A percentile compares a stretch with the other conserved stretches of the same genome.
These are phyloP conservation scores for Mus spicilegus DNA, from an alignment of 2,113 vertebrate species.

Conservation along the genomic window DNA sequence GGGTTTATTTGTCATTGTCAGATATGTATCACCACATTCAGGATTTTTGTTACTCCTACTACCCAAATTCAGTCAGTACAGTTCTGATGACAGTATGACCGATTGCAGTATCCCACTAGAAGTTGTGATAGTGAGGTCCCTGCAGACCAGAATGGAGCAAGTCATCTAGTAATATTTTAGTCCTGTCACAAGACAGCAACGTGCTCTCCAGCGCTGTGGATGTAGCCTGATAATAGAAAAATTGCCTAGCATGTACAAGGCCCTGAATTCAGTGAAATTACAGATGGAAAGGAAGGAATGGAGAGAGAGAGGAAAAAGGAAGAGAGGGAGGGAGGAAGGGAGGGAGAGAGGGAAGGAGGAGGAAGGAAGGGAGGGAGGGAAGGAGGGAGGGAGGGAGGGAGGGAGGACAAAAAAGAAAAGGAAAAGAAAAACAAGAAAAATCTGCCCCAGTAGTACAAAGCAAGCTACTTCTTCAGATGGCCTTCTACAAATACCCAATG, in stretches of 20 bases:
- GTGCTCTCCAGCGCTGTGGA: background rate
- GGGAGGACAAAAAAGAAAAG: background rate
- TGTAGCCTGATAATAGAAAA: background rate
- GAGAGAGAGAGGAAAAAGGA: background rate
- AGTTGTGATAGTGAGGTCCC: background rate
- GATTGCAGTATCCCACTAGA: background rate
- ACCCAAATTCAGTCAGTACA: background rate
- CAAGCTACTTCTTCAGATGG: background rate
- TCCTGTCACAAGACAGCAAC: background rate
- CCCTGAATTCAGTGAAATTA: background rate
- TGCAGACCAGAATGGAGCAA: background rate
- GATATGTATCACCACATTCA: background rate
- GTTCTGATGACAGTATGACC: background rate
- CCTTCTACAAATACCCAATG: background rate
- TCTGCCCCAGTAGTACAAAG: background rate
- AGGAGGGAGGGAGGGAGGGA: background rate
- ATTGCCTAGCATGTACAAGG: background rate
- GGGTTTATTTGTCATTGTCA: background rate
- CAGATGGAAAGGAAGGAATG: background rate
- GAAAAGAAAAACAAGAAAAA: background rate
- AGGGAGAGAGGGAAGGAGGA: background rate
- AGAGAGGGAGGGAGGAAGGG: background rate
- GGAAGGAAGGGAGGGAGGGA: too few species aligned
- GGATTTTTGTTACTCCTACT: background rate
- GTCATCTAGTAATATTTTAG: background rate